These are phyloP conservation scores for Hybognathus amarus DNA, from an alignment of 2,797 vertebrate species.

Conservation along the genomic window DNA sequence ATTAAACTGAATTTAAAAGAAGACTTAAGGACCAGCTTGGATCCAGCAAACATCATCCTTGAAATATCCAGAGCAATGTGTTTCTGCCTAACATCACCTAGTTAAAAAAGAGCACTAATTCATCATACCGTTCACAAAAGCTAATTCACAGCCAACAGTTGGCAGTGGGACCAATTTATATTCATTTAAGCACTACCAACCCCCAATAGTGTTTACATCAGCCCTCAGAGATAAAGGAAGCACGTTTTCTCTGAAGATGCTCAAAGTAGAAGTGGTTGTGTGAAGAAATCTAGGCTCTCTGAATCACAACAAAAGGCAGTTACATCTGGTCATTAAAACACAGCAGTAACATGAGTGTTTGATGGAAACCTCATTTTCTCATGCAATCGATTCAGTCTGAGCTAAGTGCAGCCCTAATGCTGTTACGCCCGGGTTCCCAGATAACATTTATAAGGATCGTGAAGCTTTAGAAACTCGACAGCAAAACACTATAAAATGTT, in stretches of 20 bases:
- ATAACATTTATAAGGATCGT: slow-evolving; percentile 20
- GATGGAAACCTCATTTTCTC: slow-evolving; percentile 32
- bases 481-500: neutral
- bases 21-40: neutral
- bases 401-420: slow-evolving; percentile 17
- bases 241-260: neutral
- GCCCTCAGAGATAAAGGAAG: neutral
- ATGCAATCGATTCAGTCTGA: slow-evolving; percentile 12
- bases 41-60: neutral
- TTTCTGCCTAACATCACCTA: slow-evolving; percentile 10
- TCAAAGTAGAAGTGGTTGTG: slow-evolving; percentile 1
- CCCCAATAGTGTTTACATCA: slow-evolving; percentile 22
- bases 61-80: neutral
- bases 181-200: slow-evolving; percentile 29
- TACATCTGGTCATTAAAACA: slow-evolving; percentile 36
- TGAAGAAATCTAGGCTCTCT: slow-evolving; percentile 5
- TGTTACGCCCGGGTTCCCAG: slow-evolving; percentile 2
- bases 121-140: slow-evolving; percentile 26
- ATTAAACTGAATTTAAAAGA: neutral
- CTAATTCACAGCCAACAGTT: neutral
- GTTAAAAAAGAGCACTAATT: slow-evolving; percentile 40
- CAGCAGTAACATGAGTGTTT: slow-evolving; percentile 32
- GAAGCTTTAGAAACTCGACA: neutral
- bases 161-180: slow-evolving; percentile 36
- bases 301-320: slow-evolving; percentile 24